Percentiles rank a stretch among this genome's conserved stretches.
Evolutionary conservation across 2,888 invertebrate genomes (phyloP).

Genomic region (Callyntrura sp.): DNA sequence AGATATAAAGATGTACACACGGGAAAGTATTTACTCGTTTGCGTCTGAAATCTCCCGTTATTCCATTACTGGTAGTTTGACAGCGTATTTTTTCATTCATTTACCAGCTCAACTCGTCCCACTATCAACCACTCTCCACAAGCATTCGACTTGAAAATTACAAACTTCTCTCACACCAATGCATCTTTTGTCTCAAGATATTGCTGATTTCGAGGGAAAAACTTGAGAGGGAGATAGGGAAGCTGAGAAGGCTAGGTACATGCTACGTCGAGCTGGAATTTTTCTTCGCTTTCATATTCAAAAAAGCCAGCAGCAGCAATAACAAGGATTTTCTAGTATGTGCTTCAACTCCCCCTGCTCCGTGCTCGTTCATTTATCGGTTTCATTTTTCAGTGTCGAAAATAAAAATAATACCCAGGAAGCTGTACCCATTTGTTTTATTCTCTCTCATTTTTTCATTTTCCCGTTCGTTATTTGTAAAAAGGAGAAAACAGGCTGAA

Average conservation of each 20-base stretch:
- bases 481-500: slow-evolving; percentile 1
- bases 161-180: slow-evolving; percentile 70
- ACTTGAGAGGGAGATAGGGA: neutral
- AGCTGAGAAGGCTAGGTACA: neutral
- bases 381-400: slow-evolving; percentile 29
- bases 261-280: neutral
- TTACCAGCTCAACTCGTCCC: slow-evolving; percentile 31
- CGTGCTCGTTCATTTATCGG: slow-evolving; percentile 32
- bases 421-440: neutral
- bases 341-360: slow-evolving; percentile 19
- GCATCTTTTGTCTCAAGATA: slow-evolving; percentile 74
- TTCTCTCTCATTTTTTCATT: slow-evolving; percentile 18
- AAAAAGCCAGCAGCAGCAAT: slow-evolving; percentile 45
- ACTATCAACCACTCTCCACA: slow-evolving; percentile 59
- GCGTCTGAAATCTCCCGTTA: neutral
- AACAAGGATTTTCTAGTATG: slow-evolving; percentile 32
- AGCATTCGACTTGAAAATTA: slow-evolving; percentile 76
- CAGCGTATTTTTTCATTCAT: slow-evolving; percentile 15
- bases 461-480: slow-evolving; percentile 16
- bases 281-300: slow-evolving; percentile 51
- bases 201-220: slow-evolving; percentile 65
- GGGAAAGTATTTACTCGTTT: neutral
- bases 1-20: neutral
- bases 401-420: neutral
- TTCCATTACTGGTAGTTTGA: slow-evolving; percentile 2